Evolutionary conservation across 2,888 invertebrate genomes (phyloP).

Genomic region (Amaurobius ferox): DNA sequence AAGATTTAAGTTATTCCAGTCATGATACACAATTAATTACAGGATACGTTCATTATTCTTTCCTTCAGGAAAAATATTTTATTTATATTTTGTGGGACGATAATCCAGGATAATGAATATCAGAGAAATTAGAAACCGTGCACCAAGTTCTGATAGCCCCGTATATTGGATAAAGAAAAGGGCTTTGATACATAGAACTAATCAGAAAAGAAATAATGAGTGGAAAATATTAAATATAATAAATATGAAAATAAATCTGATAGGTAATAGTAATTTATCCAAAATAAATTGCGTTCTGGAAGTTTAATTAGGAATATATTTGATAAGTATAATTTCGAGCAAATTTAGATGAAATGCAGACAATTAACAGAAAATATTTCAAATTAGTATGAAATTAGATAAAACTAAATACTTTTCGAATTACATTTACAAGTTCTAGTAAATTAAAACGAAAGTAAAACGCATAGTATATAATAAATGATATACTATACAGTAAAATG

Average conservation of each 20-base stretch:
- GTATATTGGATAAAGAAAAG: not conserved
- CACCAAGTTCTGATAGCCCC: not conserved
- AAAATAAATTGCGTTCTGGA: not conserved
- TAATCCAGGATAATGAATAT: constrained; percentile 1
- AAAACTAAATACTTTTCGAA: too few species aligned
- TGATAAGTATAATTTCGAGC: too few species aligned
- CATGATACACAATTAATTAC: too few species aligned
- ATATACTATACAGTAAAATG: too few species aligned
- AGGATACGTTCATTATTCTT: too few species aligned
- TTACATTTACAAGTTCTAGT: too few species aligned
- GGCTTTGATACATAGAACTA: not conserved
- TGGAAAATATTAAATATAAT: not conserved
- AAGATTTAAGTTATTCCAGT: constrained; percentile 2
- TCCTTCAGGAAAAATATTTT: not conserved
- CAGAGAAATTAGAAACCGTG: not conserved
- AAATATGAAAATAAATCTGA: not conserved
- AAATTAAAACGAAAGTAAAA: too few species aligned
- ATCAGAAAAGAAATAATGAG: not conserved
- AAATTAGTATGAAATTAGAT: too few species aligned
- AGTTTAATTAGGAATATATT: too few species aligned
- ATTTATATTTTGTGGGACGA: not conserved
- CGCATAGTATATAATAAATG: too few species aligned
- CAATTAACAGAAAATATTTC: too few species aligned
- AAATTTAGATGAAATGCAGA: too few species aligned
- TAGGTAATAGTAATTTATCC: not conserved